Percentiles rank a stretch among this genome's conserved stretches.
phyloP scores from a whole-genome alignment of 2,888 invertebrate species.

The Standfussiana lucernea region DNA sequence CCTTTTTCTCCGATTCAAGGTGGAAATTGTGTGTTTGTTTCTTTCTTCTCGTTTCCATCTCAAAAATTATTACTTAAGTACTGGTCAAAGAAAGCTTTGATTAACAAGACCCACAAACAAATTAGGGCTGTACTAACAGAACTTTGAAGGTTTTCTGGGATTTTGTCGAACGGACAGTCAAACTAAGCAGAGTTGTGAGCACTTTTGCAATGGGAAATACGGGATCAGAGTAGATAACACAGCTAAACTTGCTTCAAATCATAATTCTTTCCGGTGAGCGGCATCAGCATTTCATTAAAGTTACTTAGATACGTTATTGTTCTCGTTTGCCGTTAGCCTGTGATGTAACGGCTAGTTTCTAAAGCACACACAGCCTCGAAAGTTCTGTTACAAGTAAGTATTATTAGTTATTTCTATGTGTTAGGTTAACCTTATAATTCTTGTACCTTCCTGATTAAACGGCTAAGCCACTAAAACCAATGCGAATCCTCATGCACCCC shows the following conservation, averaged over 20 bases:
- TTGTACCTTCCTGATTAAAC: neutral
- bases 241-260: constrained; percentile 5
- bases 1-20: neutral
- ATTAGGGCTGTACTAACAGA: neutral
- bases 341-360: constrained; percentile 9
- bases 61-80: neutral
- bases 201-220: neutral
- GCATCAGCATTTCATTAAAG: neutral
- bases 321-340: constrained; percentile 4
- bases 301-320: constrained; percentile 13
- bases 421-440: neutral
- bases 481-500: neutral
- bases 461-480: neutral
- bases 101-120: neutral
- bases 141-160: neutral
- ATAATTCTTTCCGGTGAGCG: neutral
- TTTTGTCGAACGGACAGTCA: neutral
- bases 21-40: neutral
- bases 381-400: neutral
- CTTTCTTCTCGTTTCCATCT: neutral
- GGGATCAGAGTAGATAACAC: neutral
- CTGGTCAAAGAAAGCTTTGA: neutral
- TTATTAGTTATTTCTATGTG: neutral
- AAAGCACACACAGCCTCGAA: neutral
- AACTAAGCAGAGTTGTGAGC: neutral